These are phyloP conservation scores for Euschistus heros DNA, from an alignment of 1,140 invertebrate genomes.

Conservation along the genomic window DNA sequence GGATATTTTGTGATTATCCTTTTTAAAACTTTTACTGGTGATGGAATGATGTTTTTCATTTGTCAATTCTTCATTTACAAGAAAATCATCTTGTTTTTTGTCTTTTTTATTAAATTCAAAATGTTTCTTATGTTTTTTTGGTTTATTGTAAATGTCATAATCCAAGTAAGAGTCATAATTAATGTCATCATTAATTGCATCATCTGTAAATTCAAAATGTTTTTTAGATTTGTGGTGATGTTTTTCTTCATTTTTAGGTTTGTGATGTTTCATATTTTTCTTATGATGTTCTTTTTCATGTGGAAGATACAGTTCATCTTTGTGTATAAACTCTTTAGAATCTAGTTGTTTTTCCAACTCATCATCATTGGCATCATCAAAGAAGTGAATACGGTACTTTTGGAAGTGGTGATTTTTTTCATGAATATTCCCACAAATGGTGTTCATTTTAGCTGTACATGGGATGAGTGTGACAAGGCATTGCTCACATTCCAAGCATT, in stretches of 20 bases:
- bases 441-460: not conserved
- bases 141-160: not conserved
- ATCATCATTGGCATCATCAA: slow-evolving; percentile 2
- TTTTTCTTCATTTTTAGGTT: not conserved
- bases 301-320: not conserved
- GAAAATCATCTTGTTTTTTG: not conserved
- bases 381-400: slow-evolving; percentile 1
- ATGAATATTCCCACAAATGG: not conserved
- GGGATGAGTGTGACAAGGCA: not conserved
- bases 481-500: not conserved
- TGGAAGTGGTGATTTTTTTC: slow-evolving; percentile 1
- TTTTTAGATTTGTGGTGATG: slow-evolving; percentile 19
- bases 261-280: slow-evolving; percentile 7
- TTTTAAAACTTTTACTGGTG: slow-evolving; percentile 8
- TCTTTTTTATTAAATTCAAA: slow-evolving; percentile 4
- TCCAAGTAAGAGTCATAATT: slow-evolving; percentile 2
- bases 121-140: slow-evolving; percentile 21
- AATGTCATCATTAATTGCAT: not conserved
- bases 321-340: not conserved
- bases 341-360: not conserved
- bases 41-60: slow-evolving; percentile 18
- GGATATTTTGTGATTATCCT: slow-evolving; percentile 4
- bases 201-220: slow-evolving; percentile 17
- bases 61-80: not conserved
- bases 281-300: not conserved